These are phyloP conservation scores for Lasioglossum pauxillum DNA, from an alignment of 2,888 invertebrate species.

Conservation along the genomic window DNA sequence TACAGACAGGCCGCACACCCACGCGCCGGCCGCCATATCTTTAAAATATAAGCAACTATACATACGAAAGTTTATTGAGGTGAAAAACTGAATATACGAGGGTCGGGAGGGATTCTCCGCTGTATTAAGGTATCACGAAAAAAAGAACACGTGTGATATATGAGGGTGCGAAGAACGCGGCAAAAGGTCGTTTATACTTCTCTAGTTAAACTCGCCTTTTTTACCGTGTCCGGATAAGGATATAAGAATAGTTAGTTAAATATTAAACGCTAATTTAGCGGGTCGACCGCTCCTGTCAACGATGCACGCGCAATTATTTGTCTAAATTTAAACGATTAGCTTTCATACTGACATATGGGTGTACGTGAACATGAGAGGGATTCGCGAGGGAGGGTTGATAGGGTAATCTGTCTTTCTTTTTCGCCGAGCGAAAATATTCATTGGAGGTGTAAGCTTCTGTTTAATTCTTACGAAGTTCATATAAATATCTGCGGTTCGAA, in stretches of 20 bases:
- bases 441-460: not conserved
- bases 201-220: not conserved
- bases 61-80: slow-evolving; percentile 21
- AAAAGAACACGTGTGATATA: slow-evolving; percentile 3
- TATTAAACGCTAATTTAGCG: not conserved
- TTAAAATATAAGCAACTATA: slow-evolving; percentile 18
- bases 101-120: slow-evolving; percentile 3
- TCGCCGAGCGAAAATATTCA: not conserved
- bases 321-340: not conserved
- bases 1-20: not conserved
- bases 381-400: not conserved
- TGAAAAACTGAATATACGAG: slow-evolving; percentile 27
- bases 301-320: not conserved
- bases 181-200: slow-evolving; percentile 10
- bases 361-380: not conserved
- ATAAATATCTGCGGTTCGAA: not conserved
- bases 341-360: not conserved
- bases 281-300: not conserved
- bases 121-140: slow-evolving; percentile 8
- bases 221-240: not conserved
- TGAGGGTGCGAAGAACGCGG: not conserved
- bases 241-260: not conserved
- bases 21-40: not conserved
- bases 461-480: not conserved
- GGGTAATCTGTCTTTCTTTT: not conserved